Evolutionary conservation across 2,113 vertebrate genomes (phyloP).

Genomic region (Atherinomorus stipes): DNA sequence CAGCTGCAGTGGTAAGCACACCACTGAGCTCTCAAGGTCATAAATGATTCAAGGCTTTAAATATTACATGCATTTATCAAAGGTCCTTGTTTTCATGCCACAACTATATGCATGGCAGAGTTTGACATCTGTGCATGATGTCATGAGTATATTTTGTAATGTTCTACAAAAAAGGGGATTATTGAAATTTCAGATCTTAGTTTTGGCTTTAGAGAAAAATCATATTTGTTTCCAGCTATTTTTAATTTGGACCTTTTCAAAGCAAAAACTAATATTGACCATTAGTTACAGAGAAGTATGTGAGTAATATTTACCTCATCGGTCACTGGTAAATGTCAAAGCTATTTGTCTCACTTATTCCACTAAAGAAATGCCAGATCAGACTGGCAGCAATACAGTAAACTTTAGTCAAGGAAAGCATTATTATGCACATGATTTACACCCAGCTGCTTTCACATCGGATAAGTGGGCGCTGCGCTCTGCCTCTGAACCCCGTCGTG

Average conservation of each 20-base stretch:
- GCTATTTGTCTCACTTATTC: background rate
- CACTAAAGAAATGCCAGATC: background rate
- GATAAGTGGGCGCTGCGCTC: no score
- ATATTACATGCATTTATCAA: conserved; percentile 67
- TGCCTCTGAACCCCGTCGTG: no score
- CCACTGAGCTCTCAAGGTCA: conserved; percentile 54
- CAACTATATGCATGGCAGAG: conserved; percentile 9
- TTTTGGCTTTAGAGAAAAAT: background rate
- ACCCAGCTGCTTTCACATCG: background rate
- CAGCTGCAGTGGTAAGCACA: conserved; percentile 42
- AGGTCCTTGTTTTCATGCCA: conserved; percentile 36
- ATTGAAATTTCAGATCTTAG: no score
- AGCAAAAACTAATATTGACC: background rate
- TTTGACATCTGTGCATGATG: conserved; percentile 35
- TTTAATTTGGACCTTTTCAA: conserved; percentile 42
- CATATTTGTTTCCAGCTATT: background rate
- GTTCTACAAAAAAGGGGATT: background rate
- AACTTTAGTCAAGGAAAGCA: background rate
- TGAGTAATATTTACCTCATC: background rate
- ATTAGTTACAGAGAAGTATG: background rate
- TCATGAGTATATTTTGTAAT: background rate
- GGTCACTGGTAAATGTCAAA: conserved; percentile 1
- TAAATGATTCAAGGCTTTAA: conserved; percentile 61
- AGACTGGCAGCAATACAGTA: background rate
- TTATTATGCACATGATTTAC: background rate